Conservation (phyloP, 2,888 invertebrate genomes). For the Unio delphinus region DNA sequence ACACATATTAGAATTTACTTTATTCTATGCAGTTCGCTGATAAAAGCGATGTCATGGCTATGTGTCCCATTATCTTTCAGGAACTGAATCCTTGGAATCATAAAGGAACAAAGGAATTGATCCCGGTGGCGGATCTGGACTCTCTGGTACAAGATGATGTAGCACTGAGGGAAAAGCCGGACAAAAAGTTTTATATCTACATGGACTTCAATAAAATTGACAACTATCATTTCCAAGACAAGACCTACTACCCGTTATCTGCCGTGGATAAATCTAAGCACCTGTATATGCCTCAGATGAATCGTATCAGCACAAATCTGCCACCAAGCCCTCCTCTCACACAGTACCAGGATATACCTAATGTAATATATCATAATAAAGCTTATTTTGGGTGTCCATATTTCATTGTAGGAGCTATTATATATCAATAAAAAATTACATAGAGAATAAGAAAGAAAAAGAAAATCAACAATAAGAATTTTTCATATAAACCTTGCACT, state of each 20-base stretch:
- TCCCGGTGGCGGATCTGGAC: slow-evolving; percentile 60
- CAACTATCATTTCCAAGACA: slow-evolving; percentile 85
- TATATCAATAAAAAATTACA: too few species aligned
- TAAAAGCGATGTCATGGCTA: too few species aligned
- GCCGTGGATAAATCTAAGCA: slow-evolving; percentile 76
- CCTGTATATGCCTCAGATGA: slow-evolving; percentile 86
- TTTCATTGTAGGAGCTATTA: too few species aligned
- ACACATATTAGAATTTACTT: too few species aligned
- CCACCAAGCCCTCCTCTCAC: slow-evolving; percentile 83
- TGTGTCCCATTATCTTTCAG: slow-evolving; percentile 24
- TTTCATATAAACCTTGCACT: too few species aligned
- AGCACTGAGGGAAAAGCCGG: slow-evolving; percentile 72
- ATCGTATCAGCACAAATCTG: slow-evolving; percentile 84
- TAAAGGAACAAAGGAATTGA: slow-evolving; percentile 73
- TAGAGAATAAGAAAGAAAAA: too few species aligned
- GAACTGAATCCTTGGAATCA: slow-evolving; percentile 84
- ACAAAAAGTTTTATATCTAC: slow-evolving; percentile 86
- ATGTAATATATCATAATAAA: slow-evolving; percentile 28
- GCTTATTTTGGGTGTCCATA: too few species aligned
- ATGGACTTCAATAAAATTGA: slow-evolving; percentile 90
- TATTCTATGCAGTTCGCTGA: too few species aligned
- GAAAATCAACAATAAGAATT: too few species aligned
- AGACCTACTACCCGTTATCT: slow-evolving; percentile 72
- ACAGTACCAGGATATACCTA: slow-evolving; percentile 77
- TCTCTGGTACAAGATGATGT: slow-evolving; percentile 74